Base-by-base conservation (phyloP, 2,888 invertebrate species). In the Drosophila mulleri region DNA sequence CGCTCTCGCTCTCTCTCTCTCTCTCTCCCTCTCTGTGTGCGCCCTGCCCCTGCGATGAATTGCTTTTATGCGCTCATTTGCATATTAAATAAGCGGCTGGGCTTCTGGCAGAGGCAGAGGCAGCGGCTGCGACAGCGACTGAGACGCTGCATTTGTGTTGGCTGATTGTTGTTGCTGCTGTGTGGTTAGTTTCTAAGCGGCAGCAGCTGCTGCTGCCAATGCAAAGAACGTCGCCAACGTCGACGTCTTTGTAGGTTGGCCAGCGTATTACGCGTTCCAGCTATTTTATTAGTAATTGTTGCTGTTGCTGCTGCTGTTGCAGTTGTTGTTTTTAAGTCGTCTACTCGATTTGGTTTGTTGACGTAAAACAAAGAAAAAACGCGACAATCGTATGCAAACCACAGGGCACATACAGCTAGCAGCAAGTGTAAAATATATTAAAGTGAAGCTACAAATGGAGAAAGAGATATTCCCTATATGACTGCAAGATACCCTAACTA, bases 61-160 rank as follows among this genome's bases (percentile, higher is more conserved):
- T 83, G 89, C 78, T 82, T 86, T 86, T 82, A 82, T 82, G 75
- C 87, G 82, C 83, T 85, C 80, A 88, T 88, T 88, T 88, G 88
- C 88, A 89, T 88, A 83, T 86, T 88, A 89, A 89, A 84, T 78
- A 88, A 85, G 83, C 80, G 71, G 71, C 77, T 67, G 61, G 54
- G 58, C 60, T 66, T 32, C 48, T 60, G 60, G 63, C 63, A 47
- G 26, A 26, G 26, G 26, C 26, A 26, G 26, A 5, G 63, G 18
- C 60, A 18, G 48, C 58, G 39, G 53, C 64, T 23, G 58, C 42
- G 44, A 26, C 65, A n/a, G 45, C 54, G 41, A 12, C 75, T 73
- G 74, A 48, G 64, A 56, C 67, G 64, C 57, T 82, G 83, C 80
- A 80, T 61, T 75, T 66, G 83, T 81, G 72, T 78, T 73, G 75